phyloP scores from a whole-genome alignment of 2,113 vertebrate species.

The Marmota flaviventris region DNA sequence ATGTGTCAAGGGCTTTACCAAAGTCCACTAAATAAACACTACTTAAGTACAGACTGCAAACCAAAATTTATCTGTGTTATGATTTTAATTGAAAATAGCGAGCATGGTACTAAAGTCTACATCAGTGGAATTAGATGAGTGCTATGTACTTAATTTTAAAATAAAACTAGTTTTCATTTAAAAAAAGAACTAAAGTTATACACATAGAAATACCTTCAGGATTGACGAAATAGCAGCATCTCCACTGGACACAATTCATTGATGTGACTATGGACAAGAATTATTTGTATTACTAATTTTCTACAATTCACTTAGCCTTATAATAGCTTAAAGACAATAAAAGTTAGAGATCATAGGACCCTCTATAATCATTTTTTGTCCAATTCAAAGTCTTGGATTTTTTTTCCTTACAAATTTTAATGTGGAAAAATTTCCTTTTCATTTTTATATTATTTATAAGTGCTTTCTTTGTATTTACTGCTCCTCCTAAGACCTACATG shows the following conservation, averaged over 20 bases:
- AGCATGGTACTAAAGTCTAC: constrained; percentile 88
- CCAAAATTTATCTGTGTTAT: constrained; percentile 88
- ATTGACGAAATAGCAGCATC: neutral
- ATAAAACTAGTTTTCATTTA: constrained; percentile 90
- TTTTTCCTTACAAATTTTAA: constrained; percentile 5
- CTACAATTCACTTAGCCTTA: neutral
- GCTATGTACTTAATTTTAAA: constrained; percentile 93
- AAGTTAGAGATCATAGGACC: neutral
- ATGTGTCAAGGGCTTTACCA: constrained; percentile 88
- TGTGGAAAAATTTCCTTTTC: neutral
- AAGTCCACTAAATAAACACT: constrained; percentile 87
- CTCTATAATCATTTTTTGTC: neutral
- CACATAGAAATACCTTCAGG: neutral
- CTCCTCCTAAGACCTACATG: neutral
- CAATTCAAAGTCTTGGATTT: neutral
- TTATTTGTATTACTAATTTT: constrained; percentile 31
- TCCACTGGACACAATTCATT: neutral
- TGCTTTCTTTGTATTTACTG: neutral
- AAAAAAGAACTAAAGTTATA: neutral
- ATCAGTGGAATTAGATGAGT: constrained; percentile 90
- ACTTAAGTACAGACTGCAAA: constrained; percentile 87
- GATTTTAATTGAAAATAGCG: constrained; percentile 84
- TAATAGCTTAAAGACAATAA: neutral
- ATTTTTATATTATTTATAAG: neutral
- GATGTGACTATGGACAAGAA: neutral